A percentile compares a stretch with the other conserved stretches of the same genome.
Evolutionary conservation across 2,113 vertebrate genomes (phyloP).

Genomic region (Pachycephala philippinensis): DNA sequence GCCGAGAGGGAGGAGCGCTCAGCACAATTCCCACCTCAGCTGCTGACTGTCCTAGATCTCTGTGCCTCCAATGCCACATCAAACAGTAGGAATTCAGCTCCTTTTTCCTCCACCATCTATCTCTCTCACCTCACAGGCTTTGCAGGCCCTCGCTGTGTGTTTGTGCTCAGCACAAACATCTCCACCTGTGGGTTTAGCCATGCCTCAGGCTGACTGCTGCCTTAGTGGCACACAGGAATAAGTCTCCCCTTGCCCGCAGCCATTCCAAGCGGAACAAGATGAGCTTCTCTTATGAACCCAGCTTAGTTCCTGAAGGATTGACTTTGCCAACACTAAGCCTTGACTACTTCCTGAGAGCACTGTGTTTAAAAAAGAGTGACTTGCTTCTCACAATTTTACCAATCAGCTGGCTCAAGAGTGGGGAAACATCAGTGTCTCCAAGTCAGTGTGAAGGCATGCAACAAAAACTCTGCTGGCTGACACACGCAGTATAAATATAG

Average conservation of each 20-base stretch:
- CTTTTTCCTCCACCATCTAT: background rate
- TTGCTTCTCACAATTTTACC: background rate
- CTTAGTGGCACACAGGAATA: background rate
- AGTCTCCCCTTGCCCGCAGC: background rate
- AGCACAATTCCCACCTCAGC: background rate
- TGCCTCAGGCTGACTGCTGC: background rate
- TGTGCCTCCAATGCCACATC: background rate
- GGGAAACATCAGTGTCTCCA: background rate
- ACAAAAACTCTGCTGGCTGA: background rate
- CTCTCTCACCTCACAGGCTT: background rate
- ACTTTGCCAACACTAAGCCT: background rate
- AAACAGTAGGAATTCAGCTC: background rate
- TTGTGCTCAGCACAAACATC: background rate
- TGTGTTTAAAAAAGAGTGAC: background rate
- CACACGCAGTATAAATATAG: background rate
- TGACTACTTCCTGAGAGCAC: background rate
- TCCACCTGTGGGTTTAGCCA: background rate
- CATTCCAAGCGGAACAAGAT: background rate
- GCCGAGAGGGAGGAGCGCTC: background rate
- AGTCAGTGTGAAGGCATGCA: background rate
- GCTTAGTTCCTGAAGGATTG: background rate
- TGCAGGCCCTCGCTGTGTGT: background rate
- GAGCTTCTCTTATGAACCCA: background rate
- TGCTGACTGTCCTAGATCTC: background rate
- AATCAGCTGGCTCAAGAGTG: background rate